These are phyloP conservation scores for Andrena haemorrhoa DNA, from an alignment of 2,888 invertebrate genomes.

Conservation along the genomic window DNA sequence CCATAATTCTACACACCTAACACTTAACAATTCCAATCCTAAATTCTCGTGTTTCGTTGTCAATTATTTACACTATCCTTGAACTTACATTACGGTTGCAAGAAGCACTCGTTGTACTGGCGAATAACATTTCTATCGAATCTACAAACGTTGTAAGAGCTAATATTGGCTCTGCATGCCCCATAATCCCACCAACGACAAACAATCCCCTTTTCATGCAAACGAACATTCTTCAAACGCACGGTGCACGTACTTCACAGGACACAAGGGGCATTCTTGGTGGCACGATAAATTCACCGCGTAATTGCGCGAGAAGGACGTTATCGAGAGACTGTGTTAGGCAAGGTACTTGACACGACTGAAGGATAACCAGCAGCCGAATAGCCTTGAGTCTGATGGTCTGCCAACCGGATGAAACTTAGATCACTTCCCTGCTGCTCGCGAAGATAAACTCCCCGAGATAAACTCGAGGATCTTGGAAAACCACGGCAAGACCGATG, in stretches of 20 bases:
- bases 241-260: background rate
- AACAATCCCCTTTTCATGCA: too few relatives aligned
- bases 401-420: slow-evolving; percentile 74
- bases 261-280: slow-evolving; percentile 51
- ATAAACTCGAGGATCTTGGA: slow-evolving; percentile 77
- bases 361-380: slow-evolving; percentile 72
- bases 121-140: too few relatives aligned
- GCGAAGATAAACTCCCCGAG: slow-evolving; percentile 76
- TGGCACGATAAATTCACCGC: slow-evolving; percentile 53
- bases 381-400: slow-evolving; percentile 66
- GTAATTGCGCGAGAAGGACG: slow-evolving; percentile 65
- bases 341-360: slow-evolving; percentile 73
- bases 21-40: too few relatives aligned
- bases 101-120: too few relatives aligned
- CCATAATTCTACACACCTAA: too few relatives aligned
- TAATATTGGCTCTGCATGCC: too few relatives aligned
- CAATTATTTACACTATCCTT: too few relatives aligned
- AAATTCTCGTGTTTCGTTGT: too few relatives aligned
- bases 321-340: slow-evolving; percentile 67
- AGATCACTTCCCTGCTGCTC: slow-evolving; percentile 72
- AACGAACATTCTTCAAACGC: background rate
- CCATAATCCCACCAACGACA: too few relatives aligned
- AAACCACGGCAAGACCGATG: slow-evolving; percentile 80
- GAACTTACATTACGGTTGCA: too few relatives aligned
- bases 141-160: too few relatives aligned